Percentiles rank a stretch among this genome's conserved stretches.
Conservation (phyloP, 2,888 invertebrate species). For the Caprella mutica region DNA sequence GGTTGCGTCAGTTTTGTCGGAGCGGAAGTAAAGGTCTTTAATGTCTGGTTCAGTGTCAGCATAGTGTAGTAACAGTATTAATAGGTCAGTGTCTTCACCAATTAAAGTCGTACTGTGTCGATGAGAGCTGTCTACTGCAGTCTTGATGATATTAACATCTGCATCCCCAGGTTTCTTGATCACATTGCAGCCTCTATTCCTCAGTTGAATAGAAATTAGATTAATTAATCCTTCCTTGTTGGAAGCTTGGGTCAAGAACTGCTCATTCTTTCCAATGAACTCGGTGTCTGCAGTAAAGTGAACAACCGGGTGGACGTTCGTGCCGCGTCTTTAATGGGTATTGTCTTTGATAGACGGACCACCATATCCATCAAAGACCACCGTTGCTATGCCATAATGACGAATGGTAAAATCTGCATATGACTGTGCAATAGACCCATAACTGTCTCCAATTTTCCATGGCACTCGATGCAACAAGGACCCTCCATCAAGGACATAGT, state of each 20-base stretch:
- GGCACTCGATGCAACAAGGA: constrained; percentile 1
- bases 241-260: constrained; percentile 7
- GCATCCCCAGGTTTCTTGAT: constrained; percentile 22
- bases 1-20: neutral
- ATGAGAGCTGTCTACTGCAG: neutral
- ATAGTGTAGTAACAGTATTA: constrained; percentile 1
- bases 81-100: constrained; percentile 9
- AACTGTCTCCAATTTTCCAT: neutral
- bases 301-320: neutral
- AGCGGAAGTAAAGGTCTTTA: neutral
- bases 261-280: constrained; percentile 14
- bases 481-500: constrained; percentile 1
- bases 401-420: constrained; percentile 8
- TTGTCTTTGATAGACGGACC: neutral
- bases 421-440: constrained; percentile 1
- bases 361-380: too few species aligned
- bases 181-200: constrained; percentile 12
- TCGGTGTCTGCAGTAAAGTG: too few species aligned
- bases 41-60: neutral
- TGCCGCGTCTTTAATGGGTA: neutral
- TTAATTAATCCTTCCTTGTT: constrained; percentile 13
- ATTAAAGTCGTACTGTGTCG: neutral
- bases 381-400: constrained; percentile 8
- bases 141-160: constrained; percentile 18
- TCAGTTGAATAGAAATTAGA: constrained; percentile 15